phyloP scores from a whole-genome alignment of 2,113 vertebrate species.

The Larimichthys crocea region DNA sequence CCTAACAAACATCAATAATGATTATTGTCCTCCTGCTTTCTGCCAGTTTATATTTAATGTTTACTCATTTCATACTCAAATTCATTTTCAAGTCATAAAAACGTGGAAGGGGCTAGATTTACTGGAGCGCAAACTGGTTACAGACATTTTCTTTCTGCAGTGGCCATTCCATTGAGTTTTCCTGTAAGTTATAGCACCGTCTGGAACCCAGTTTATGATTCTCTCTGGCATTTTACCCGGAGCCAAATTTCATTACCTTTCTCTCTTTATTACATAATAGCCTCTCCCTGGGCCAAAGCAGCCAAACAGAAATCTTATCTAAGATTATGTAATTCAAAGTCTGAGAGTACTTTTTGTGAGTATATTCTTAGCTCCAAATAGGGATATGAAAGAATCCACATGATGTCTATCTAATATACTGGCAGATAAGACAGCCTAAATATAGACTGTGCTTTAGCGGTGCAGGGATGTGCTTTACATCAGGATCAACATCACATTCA shows the following conservation, averaged over 20 bases:
- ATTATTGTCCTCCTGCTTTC: not conserved
- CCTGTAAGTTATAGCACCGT: constrained; percentile 51
- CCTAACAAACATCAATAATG: not conserved
- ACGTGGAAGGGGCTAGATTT: constrained; percentile 15
- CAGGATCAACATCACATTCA: not conserved
- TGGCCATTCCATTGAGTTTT: constrained; percentile 46
- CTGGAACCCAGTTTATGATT: constrained; percentile 65
- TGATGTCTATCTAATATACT: constrained; percentile 45
- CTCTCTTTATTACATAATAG: constrained; percentile 72
- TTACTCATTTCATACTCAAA: constrained; percentile 9
- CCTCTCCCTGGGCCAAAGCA: constrained; percentile 21
- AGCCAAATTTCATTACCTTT: constrained; percentile 71
- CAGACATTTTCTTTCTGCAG: constrained; percentile 35
- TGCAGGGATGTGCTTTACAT: not conserved
- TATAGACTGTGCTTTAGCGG: constrained; percentile 39
- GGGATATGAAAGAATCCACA: constrained; percentile 50
- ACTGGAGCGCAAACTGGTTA: not conserved
- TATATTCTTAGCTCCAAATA: constrained; percentile 57
- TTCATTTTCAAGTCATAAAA: constrained; percentile 29
- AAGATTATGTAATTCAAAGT: constrained; percentile 69
- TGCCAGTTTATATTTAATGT: constrained; percentile 21
- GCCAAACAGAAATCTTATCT: constrained; percentile 68
- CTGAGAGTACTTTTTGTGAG: constrained; percentile 31
- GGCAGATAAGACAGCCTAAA: constrained; percentile 40
- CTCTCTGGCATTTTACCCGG: constrained; percentile 66